These are phyloP conservation scores for Leucania comma DNA, from an alignment of 2,888 invertebrate species.

Conservation along the genomic window DNA sequence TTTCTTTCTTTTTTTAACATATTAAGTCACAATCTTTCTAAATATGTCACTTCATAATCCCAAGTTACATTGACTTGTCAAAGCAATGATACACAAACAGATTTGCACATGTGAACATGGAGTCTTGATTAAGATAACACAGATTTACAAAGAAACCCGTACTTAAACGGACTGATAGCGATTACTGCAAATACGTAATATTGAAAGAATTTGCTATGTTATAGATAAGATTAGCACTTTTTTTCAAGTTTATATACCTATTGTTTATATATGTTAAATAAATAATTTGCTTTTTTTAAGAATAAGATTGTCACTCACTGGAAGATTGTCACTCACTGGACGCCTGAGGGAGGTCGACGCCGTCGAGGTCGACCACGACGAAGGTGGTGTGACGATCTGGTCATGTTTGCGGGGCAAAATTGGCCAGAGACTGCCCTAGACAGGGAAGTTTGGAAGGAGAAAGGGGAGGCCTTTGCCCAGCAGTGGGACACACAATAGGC, in stretches of 20 bases:
- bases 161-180: conserved; percentile 24
- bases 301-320: too few species aligned
- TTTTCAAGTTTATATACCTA: conserved; percentile 20
- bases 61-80: conserved; percentile 11
- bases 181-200: conserved; percentile 33
- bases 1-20: background rate
- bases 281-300: too few species aligned
- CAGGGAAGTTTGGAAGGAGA: too few species aligned
- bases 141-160: conserved; percentile 39
- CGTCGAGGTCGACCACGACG: too few species aligned
- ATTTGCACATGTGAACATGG: conserved; percentile 22
- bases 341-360: too few species aligned
- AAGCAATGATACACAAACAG: background rate
- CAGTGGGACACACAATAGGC: too few species aligned
- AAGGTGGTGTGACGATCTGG: too few species aligned
- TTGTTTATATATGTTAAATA: too few species aligned
- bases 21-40: background rate
- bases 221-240: conserved; percentile 45
- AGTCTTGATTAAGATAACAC: conserved; percentile 35
- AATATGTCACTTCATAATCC: conserved; percentile 12
- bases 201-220: conserved; percentile 42
- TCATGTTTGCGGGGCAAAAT: too few species aligned
- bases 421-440: too few species aligned
- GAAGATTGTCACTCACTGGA: too few species aligned
- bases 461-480: too few species aligned